phyloP scores from a whole-genome alignment of 2,888 invertebrate species.

The Helicoverpa assulta region DNA sequence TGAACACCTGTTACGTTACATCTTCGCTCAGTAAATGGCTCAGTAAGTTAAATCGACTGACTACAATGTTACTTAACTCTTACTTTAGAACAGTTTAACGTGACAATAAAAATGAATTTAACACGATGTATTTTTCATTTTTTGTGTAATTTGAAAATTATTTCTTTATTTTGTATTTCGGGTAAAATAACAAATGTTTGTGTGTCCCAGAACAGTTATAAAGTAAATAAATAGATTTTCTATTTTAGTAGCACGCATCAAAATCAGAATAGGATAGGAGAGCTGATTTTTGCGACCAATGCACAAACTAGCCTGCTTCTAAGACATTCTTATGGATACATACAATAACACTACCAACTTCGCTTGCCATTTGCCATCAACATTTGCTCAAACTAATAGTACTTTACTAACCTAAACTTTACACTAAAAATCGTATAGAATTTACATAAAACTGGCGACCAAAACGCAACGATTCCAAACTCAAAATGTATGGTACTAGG shows the following conservation, averaged over 20 bases:
- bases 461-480: background rate
- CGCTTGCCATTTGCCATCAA: too few species aligned
- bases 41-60: constrained; percentile 29
- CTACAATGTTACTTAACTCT: constrained; percentile 16
- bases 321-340: background rate
- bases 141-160: background rate
- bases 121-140: background rate
- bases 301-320: background rate
- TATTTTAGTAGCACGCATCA: too few species aligned
- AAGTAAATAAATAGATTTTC: too few species aligned
- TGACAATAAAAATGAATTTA: background rate
- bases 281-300: too few species aligned
- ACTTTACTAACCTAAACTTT: background rate
- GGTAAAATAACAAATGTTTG: too few species aligned
- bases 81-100: background rate
- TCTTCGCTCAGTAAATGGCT: constrained; percentile 16
- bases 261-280: too few species aligned
- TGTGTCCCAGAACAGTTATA: too few species aligned
- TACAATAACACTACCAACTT: too few species aligned
- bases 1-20: constrained; percentile 28
- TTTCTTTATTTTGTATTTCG: background rate
- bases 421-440: background rate
- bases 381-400: too few species aligned
- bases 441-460: background rate
- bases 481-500: constrained; percentile 1